phyloP scores from a whole-genome alignment of 2,797 vertebrate genomes.

The Chaunax sp. region DNA sequence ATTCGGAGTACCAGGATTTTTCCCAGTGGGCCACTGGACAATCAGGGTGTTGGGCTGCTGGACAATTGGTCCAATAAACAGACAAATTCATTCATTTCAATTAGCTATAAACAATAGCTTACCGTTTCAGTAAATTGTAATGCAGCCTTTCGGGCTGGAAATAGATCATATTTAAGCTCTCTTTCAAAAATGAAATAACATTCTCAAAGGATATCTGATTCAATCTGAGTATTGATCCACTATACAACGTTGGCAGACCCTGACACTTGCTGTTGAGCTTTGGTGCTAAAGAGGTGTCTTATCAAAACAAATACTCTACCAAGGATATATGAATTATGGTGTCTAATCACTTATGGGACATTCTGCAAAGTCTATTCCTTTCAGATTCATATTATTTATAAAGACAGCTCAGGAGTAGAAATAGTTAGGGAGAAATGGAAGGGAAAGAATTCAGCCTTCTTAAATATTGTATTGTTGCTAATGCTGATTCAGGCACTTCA shows the following conservation, averaged over 20 bases:
- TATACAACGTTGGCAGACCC: not conserved
- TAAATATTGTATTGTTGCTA: too few species aligned
- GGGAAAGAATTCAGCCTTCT: too few species aligned
- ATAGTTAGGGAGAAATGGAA: too few species aligned
- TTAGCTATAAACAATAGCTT: too few species aligned
- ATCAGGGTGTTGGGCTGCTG: too few species aligned
- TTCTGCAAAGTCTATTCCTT: not conserved
- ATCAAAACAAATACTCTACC: too few species aligned
- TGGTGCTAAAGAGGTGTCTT: not conserved
- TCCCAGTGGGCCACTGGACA: too few species aligned
- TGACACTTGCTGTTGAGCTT: slow-evolving; percentile 2
- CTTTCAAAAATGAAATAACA: not conserved
- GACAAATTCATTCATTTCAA: too few species aligned
- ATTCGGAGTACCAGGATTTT: too few species aligned
- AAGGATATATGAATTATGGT: too few species aligned
- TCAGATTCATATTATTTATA: not conserved
- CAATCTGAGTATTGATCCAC: not conserved
- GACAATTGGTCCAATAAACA: too few species aligned
- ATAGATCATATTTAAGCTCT: not conserved
- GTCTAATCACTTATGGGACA: slow-evolving; percentile 1
- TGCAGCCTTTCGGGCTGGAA: not conserved
- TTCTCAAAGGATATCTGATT: not conserved
- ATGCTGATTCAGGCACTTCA: too few species aligned
- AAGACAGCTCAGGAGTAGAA: not conserved
- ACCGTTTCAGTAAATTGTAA: not conserved